Conservation (phyloP, 35 echinoderm and acorn worm species). For the Apostichopus japonicus region DNA sequence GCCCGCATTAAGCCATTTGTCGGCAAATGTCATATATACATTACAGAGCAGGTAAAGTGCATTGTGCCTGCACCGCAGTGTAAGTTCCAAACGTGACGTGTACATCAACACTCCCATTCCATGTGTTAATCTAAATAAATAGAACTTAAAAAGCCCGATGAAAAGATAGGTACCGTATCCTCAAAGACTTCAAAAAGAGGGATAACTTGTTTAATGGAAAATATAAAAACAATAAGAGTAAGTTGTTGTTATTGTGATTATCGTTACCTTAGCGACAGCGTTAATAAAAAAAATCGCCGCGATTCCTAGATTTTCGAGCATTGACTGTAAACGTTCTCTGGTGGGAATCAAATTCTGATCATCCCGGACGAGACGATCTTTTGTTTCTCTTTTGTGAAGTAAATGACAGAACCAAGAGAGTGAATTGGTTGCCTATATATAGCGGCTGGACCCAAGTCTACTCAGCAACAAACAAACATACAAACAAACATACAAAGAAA, state of each 20-base stretch:
- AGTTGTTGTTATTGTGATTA: background rate
- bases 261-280: background rate
- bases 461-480: no score
- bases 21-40: background rate
- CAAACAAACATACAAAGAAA: no score
- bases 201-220: background rate
- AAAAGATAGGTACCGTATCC: background rate
- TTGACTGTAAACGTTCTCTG: no score
- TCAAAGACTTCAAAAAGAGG: background rate
- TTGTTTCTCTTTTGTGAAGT: no score
- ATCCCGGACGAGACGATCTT: no score
- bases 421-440: no score
- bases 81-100: background rate
- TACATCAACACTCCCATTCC: slow-evolving; percentile 1
- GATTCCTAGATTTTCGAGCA: no score
- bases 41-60: background rate
- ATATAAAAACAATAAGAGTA: background rate
- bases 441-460: no score
- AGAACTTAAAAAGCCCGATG: slow-evolving; percentile 37
- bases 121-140: slow-evolving; percentile 49
- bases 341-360: no score
- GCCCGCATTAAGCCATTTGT: background rate
- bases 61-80: background rate
- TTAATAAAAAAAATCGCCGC: no score
- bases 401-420: no score